Evolutionary conservation across 2,888 invertebrate species (phyloP).

Genomic region (Mythimna impura): DNA sequence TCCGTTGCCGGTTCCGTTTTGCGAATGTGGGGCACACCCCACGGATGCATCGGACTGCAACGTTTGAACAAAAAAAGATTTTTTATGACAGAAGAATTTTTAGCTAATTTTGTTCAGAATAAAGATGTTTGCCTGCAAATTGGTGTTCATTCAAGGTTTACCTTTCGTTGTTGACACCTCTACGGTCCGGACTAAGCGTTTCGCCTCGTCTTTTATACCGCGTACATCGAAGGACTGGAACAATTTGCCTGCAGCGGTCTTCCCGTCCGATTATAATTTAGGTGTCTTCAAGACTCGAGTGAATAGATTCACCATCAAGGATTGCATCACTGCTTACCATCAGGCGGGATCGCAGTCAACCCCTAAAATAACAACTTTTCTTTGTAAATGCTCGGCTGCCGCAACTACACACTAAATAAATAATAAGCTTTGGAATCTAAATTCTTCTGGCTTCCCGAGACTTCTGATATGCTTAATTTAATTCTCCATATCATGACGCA

Average conservation of each 20-base stretch:
- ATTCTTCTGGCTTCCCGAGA: constrained; percentile 16
- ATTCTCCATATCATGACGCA: constrained; percentile 34
- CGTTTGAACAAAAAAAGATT: not conserved
- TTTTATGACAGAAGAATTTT: constrained; percentile 16
- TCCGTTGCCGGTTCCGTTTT: constrained; percentile 57
- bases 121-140: constrained; percentile 15
- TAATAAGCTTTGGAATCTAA: constrained; percentile 27
- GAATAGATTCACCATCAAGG: too few relatives aligned
- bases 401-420: constrained; percentile 27
- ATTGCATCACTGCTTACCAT: too few relatives aligned
- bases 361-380: constrained; percentile 3
- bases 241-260: too few relatives aligned
- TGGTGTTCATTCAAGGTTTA: constrained; percentile 28
- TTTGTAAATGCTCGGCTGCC: constrained; percentile 6
- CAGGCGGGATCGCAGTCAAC: too few relatives aligned
- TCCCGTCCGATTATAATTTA: too few relatives aligned
- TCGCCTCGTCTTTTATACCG: too few relatives aligned
- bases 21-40: constrained; percentile 45
- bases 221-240: too few relatives aligned
- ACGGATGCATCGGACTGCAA: constrained; percentile 18
- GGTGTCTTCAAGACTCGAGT: too few relatives aligned
- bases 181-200: too few relatives aligned
- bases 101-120: constrained; percentile 9
- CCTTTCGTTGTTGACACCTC: too few relatives aligned
- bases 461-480: constrained; percentile 38